Conservation (phyloP, 2,113 vertebrate genomes). For the Psophia crepitans region DNA sequence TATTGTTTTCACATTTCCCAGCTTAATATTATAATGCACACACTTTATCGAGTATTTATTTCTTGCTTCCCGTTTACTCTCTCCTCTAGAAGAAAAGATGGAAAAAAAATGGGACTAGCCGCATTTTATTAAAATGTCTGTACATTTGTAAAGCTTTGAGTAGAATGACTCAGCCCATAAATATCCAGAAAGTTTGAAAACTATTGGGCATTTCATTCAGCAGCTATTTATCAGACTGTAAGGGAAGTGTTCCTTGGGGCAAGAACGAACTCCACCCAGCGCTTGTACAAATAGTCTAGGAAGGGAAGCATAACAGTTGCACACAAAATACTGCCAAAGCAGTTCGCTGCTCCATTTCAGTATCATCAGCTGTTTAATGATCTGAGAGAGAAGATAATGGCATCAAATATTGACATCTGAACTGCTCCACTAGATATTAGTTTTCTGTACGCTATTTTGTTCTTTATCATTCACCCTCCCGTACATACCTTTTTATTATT, state of each 20-base stretch:
- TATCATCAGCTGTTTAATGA: conserved; percentile 61
- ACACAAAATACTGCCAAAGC: conserved; percentile 32
- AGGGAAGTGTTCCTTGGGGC: not conserved
- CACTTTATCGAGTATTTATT: not conserved
- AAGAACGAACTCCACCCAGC: not conserved
- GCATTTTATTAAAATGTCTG: not conserved
- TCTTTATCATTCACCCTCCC: not conserved
- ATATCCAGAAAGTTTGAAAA: not conserved
- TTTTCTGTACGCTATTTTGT: conserved; percentile 38
- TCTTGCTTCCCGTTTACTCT: not conserved
- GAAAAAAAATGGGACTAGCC: not conserved
- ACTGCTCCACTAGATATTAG: conserved; percentile 37
- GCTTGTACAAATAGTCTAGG: conserved; percentile 14
- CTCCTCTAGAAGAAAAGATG: not conserved
- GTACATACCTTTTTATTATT: not conserved
- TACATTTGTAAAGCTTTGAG: not conserved
- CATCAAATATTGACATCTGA: conserved; percentile 57
- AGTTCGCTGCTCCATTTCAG: conserved; percentile 30
- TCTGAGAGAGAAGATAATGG: conserved; percentile 45
- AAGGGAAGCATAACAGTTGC: conserved; percentile 9
- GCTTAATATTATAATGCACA: not conserved
- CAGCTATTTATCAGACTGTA: not conserved
- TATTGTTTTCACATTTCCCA: not conserved
- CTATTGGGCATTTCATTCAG: not conserved
- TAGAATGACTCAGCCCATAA: not conserved